These are phyloP conservation scores for Drosophila meridionalis DNA, from an alignment of 2,888 invertebrate genomes.

Conservation along the genomic window DNA sequence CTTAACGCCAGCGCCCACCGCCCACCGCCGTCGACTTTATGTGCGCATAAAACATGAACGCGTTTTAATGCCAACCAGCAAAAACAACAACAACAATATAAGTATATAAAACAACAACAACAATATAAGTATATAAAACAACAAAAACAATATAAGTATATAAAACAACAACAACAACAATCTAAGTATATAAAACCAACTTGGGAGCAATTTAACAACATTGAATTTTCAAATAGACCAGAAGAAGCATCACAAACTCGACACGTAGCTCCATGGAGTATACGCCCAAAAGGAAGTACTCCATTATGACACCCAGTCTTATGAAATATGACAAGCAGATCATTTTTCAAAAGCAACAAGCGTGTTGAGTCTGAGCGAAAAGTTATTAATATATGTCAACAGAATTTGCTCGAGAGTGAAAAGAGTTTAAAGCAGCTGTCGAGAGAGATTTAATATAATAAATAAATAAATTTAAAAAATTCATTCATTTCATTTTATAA, in stretches of 20 bases:
- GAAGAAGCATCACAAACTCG: neutral
- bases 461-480: neutral
- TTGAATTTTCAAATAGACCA: slow-evolving; percentile 29
- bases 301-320: neutral
- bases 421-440: too few species aligned
- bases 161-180: too few species aligned
- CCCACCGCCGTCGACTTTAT: slow-evolving; percentile 11
- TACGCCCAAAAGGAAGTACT: neutral
- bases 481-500: neutral
- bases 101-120: too few species aligned
- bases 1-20: neutral
- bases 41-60: slow-evolving; percentile 49
- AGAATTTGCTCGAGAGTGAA: neutral
- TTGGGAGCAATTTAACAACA: slow-evolving; percentile 35
- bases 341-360: slow-evolving; percentile 3
- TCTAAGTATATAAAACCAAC: slow-evolving; percentile 4
- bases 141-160: too few species aligned
- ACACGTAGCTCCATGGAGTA: slow-evolving; percentile 18
- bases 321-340: neutral
- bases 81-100: too few species aligned
- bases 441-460: neutral
- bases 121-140: neutral
- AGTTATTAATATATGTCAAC: slow-evolving; percentile 5
- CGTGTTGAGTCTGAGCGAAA: neutral
- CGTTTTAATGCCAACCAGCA: slow-evolving; percentile 26